These are phyloP conservation scores for Lycia hirtaria DNA, from an alignment of 2,888 invertebrate genomes.

Conservation along the genomic window DNA sequence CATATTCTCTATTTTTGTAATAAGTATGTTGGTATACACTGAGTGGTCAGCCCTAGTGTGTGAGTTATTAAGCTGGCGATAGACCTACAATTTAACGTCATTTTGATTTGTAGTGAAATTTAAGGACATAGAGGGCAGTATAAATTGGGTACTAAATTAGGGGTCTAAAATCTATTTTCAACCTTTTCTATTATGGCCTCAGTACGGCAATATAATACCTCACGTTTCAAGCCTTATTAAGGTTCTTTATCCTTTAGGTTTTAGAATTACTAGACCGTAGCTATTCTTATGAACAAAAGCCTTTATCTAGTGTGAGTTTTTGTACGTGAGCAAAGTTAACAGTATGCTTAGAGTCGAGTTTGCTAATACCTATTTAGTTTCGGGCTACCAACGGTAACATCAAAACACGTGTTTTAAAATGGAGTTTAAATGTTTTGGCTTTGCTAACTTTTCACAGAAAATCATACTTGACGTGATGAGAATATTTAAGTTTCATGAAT, in stretches of 20 bases:
- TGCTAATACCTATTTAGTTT: slow-evolving; percentile 28
- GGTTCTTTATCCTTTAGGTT: slow-evolving; percentile 3
- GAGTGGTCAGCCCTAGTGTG: too few relatives aligned
- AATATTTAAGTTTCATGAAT: too few relatives aligned
- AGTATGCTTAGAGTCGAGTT: slow-evolving; percentile 18
- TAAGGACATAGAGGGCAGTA: not conserved
- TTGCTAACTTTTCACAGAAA: not conserved
- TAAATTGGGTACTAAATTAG: not conserved
- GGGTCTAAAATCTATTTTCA: not conserved
- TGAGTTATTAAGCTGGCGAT: too few relatives aligned
- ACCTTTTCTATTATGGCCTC: not conserved
- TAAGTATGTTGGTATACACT: too few relatives aligned
- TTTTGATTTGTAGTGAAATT: not conserved
- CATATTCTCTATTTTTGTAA: too few relatives aligned
- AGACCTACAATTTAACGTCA: not conserved
- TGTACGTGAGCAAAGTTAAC: slow-evolving; percentile 20
- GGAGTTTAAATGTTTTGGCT: not conserved
- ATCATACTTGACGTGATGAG: too few relatives aligned
- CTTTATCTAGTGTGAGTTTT: slow-evolving; percentile 2
- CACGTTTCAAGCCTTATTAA: not conserved
- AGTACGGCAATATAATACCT: not conserved
- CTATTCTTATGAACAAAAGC: slow-evolving; percentile 3
- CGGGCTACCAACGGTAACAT: slow-evolving; percentile 8
- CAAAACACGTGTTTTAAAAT: slow-evolving; percentile 8
- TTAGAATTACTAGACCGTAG: slow-evolving; percentile 7